Percentiles rank a stretch among this genome's conserved stretches.
Conservation (phyloP, 2,797 vertebrate species). For the Tokudaia tokunoshimensis region DNA sequence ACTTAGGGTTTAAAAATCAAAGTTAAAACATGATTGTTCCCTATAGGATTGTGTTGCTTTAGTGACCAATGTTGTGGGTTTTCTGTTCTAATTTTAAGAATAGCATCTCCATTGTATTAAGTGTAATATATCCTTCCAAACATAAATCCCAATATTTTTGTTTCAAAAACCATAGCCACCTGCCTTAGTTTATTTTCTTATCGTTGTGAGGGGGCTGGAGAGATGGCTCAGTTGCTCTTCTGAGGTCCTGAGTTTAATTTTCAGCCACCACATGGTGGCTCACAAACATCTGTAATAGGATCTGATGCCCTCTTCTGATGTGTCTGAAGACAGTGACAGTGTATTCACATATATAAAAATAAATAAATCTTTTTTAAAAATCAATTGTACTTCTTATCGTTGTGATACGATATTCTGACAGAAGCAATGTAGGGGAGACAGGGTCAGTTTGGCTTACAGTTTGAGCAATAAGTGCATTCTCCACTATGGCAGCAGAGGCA, state of each 20-base stretch:
- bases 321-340: not conserved
- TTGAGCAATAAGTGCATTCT: not conserved
- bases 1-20: not conserved
- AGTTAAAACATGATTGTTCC: not conserved
- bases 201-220: not conserved
- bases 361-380: not conserved
- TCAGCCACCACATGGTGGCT: not conserved
- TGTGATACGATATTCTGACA: not conserved
- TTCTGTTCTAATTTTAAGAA: slow-evolving; percentile 48
- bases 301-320: not conserved
- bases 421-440: not conserved
- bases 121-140: not conserved
- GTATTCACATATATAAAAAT: not conserved
- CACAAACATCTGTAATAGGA: not conserved
- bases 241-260: not conserved
- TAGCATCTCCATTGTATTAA: not conserved
- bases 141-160: not conserved
- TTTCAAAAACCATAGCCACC: not conserved
- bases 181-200: not conserved
- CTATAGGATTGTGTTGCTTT: not conserved
- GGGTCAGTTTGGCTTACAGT: not conserved
- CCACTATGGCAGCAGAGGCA: not conserved
- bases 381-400: not conserved
- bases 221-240: not conserved
- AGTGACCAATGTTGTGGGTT: not conserved